These are phyloP conservation scores for Macropus fuliginosus DNA, from an alignment of 2,797 vertebrate genomes.

Conservation along the genomic window DNA sequence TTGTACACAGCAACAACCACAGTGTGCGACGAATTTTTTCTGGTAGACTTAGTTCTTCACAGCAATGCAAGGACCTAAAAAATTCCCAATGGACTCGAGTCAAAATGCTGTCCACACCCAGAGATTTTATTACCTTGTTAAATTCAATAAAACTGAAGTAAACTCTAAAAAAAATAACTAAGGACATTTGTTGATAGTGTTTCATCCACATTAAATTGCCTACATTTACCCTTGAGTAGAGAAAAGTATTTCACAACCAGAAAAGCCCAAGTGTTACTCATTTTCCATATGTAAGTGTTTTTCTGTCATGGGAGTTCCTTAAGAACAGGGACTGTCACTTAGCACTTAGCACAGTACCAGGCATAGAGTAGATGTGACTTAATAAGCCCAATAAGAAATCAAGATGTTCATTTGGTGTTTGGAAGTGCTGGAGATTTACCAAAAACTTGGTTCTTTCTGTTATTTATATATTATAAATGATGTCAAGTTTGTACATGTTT, in stretches of 20 bases:
- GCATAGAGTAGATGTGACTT: background rate
- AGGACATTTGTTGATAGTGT: background rate
- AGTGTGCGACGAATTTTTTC: too few species aligned
- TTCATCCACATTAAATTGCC: background rate
- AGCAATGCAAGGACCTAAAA: too few species aligned
- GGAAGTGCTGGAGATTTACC: rapidly evolving
- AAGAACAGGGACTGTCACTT: background rate
- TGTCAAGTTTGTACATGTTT: background rate
- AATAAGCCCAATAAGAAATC: background rate
- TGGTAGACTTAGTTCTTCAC: too few species aligned
- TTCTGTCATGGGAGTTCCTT: background rate
- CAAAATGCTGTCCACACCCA: too few species aligned
- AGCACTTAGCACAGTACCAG: background rate
- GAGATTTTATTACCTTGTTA: too few species aligned
- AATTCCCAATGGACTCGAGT: too few species aligned
- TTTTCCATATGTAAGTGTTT: background rate
- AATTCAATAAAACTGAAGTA: too few species aligned
- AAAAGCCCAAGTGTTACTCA: background rate
- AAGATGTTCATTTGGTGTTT: rapidly evolving
- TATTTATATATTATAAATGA: background rate
- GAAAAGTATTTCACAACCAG: background rate
- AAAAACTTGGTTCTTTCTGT: background rate
- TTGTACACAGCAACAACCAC: too few species aligned
- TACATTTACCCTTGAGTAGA: background rate
- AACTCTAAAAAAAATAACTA: too few species aligned